Base-by-base conservation (phyloP, 2,888 invertebrate species). In the Notodonta dromedarius region DNA sequence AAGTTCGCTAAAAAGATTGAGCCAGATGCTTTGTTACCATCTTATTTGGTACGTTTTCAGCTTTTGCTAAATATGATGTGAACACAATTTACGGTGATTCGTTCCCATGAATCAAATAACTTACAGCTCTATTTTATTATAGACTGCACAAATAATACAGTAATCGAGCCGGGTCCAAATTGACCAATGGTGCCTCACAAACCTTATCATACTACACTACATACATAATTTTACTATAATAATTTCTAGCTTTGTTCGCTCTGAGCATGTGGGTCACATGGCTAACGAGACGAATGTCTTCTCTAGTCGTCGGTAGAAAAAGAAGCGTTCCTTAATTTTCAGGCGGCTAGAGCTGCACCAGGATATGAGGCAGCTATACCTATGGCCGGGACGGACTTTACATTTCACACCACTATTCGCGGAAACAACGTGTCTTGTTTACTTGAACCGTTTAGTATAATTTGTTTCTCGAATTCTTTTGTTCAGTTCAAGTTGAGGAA, bases 361-460 rank as follows among this genome's bases (percentile, higher is more conserved):
- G 53, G 53, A 52, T 52, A 32, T 32, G 7, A 53, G 53, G 16
- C 53, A 53, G 35, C 35, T 5, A 53, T 35, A 53, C 13, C 35
- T 53, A 53, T 53, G 32, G 53, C 53, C n/a, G 53, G 9, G 35
- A 35, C 53, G 35, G 53, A 35, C 53, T 53, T 35, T 35, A 35
- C 35, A 53, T 35, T 53, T 53, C 53, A 14, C 50, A 50, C 50
- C 16, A 16, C 50, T 50, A 8, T 50, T 50, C 50, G 50, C 4
- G n/a, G 48, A n/a, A n/a, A 14, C 14, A 48, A 48, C 48, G 48
- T n/a, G 48, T 14, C n/a, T 48, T 4, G n/a, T n/a, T 48, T 48
- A 48, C 48, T 48, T 48, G 48, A n/a, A 48, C 48, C 14, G 48
- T 48, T 48, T 2, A 48, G 13, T n/a, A 42, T 2, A 42, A 42